Evolutionary conservation across 2,113 vertebrate genomes (phyloP).

Genomic region (Chunga burmeisteri): DNA sequence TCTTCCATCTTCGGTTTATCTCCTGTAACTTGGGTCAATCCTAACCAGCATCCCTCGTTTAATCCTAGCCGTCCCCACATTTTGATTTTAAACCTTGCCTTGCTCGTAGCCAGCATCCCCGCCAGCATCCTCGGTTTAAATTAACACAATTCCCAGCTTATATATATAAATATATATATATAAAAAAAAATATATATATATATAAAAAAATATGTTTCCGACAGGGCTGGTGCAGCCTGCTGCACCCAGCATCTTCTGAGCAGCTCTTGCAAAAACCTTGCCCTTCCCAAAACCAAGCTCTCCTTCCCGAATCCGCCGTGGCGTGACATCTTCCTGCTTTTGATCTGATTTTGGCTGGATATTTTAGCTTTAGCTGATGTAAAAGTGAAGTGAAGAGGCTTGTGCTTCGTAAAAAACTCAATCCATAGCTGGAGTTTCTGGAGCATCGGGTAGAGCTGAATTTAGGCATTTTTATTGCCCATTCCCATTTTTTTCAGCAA

Average conservation of each 20-base stretch:
- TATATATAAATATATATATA: background rate
- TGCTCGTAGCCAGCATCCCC: background rate
- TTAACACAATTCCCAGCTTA: background rate
- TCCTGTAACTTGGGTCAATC: background rate
- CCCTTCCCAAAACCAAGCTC: background rate
- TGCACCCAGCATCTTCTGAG: background rate
- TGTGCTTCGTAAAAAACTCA: background rate
- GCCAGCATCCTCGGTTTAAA: background rate
- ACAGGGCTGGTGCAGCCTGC: rapidly evolving
- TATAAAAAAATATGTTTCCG: rapidly evolving
- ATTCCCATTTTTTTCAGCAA: background rate
- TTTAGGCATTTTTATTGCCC: background rate
- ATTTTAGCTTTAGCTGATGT: background rate
- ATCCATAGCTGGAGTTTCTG: background rate
- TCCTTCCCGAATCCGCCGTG: background rate
- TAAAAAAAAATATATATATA: background rate
- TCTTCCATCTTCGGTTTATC: background rate
- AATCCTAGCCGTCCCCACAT: rapidly evolving
- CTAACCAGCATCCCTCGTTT: background rate
- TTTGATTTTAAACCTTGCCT: background rate
- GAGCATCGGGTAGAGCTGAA: rapidly evolving
- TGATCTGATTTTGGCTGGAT: background rate
- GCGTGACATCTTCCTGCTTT: background rate
- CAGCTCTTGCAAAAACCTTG: background rate
- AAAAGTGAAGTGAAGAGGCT: background rate